Evolutionary conservation across 2,113 vertebrate species (phyloP), one percentile per base, ranked within the genome.

Genomic region (Quiscalus mexicanus): DNA sequence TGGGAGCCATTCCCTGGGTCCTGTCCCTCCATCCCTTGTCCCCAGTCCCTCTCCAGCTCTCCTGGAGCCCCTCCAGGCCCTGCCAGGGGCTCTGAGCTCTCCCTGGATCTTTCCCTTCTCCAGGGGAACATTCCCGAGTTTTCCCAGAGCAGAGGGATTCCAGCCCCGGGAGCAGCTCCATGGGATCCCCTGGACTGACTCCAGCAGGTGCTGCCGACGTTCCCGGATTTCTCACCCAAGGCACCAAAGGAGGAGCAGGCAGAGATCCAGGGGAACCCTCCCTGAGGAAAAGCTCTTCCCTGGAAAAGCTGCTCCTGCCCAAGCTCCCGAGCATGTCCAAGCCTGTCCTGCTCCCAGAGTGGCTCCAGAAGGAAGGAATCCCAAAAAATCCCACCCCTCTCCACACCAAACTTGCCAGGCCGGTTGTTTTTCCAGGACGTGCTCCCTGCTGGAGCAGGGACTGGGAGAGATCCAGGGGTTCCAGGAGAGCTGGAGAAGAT

Each of bases 41-140:
- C 28, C 28, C 10, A 69, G 12, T 24, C 73, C 55, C 64, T 78
- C 74, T 78, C 15, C 73, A 78, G 84, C 65, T 60, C 64, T 77
- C 63, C 73, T 77, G 73, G 63, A 87, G 37, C 37, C 45, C 44
- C 39, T 31, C 2, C 15, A 30, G 75, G 60, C 18, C 47, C 49
- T 53, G 60, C 1, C 2, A 55, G 20, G 23, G 25, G 56, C 81
- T 84, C 37, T 5, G 25, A 33, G 33, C 13, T 53, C 47, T 63
- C 49, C 81, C n/a, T 47, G 82, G 69, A 47, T 0, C 33, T 1
- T 4, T 47, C 58, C 1, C 33, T 3, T 27, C 14, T 63, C 58
- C 69, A 39, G 15, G n/a, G 0, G 82, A 45, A 27, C 59, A 47
- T 53, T 64, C 81, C 81, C 59, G 9, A 55, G 41, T 1, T 27